These are phyloP conservation scores for Oreortyx pictus DNA, from an alignment of 2,797 vertebrate species.

Conservation along the genomic window DNA sequence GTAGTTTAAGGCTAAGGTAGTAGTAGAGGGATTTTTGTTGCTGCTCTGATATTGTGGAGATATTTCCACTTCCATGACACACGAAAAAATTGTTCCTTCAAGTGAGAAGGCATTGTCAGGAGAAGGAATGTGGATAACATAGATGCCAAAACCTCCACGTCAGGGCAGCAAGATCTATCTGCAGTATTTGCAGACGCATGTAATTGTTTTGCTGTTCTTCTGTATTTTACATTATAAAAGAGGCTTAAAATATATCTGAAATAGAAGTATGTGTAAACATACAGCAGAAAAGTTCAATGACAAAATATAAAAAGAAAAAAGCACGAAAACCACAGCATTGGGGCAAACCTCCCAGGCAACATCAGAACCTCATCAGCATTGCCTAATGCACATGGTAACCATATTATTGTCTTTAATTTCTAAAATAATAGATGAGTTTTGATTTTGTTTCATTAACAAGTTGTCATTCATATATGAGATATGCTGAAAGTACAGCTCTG, in stretches of 20 bases:
- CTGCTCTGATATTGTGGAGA: neutral
- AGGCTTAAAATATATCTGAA: neutral
- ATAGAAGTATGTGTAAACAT: neutral
- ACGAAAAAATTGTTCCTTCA: neutral
- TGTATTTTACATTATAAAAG: neutral
- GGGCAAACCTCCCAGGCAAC: neutral
- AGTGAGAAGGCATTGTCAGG: neutral
- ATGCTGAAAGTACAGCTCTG: neutral
- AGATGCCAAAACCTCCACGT: neutral
- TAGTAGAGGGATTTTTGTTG: neutral
- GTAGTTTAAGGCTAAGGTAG: neutral
- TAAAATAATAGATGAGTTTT: neutral
- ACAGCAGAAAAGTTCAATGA: neutral
- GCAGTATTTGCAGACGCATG: neutral
- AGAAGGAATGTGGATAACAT: neutral
- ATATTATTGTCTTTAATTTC: neutral
- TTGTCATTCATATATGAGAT: neutral
- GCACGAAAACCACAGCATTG: fast-evolving
- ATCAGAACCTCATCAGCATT: neutral
- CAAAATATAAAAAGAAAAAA: neutral
- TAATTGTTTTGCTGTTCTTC: neutral
- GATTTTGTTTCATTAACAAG: neutral
- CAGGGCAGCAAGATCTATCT: neutral
- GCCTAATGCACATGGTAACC: neutral
- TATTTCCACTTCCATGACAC: neutral